These are phyloP conservation scores for Catocala sponsa DNA, from an alignment of 2,888 invertebrate species.

Conservation along the genomic window DNA sequence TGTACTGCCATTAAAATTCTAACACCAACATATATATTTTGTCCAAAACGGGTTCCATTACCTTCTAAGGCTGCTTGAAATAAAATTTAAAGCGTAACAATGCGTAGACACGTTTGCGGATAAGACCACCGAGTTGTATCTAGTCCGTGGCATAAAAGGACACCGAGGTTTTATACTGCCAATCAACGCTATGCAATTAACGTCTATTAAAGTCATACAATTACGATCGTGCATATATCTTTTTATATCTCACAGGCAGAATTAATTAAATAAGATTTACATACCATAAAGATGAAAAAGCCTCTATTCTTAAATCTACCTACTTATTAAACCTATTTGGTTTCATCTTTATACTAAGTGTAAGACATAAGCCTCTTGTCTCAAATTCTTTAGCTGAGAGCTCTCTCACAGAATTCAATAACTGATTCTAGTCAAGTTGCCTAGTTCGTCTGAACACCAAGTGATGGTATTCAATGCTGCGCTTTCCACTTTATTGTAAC, in stretches of 20 bases:
- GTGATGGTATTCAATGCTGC: too few relatives aligned
- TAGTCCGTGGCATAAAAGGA: slow-evolving; percentile 10
- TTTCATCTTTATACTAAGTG: too few relatives aligned
- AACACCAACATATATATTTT: slow-evolving; percentile 46
- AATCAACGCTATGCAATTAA: slow-evolving; percentile 16
- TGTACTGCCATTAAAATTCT: slow-evolving; percentile 48
- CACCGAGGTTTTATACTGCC: slow-evolving; percentile 5
- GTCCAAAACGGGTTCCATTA: slow-evolving; percentile 16
- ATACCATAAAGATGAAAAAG: neutral
- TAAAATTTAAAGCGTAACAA: slow-evolving; percentile 28
- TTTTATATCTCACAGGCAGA: neutral
- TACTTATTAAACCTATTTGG: too few relatives aligned
- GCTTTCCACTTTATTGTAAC: too few relatives aligned
- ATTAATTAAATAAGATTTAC: neutral
- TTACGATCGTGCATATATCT: neutral
- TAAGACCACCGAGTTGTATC: slow-evolving; percentile 10
- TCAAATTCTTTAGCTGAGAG: too few relatives aligned
- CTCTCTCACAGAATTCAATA: too few relatives aligned
- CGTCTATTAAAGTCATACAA: neutral
- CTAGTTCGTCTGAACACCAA: too few relatives aligned
- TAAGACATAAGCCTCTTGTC: too few relatives aligned
- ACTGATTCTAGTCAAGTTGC: too few relatives aligned
- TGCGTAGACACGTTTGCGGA: slow-evolving; percentile 11
- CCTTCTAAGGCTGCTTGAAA: slow-evolving; percentile 16
- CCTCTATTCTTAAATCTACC: neutral